Evolutionary conservation across 2,888 invertebrate species (phyloP), one percentile per base, ranked within the genome.

Genomic region (Tipula confusa): DNA sequence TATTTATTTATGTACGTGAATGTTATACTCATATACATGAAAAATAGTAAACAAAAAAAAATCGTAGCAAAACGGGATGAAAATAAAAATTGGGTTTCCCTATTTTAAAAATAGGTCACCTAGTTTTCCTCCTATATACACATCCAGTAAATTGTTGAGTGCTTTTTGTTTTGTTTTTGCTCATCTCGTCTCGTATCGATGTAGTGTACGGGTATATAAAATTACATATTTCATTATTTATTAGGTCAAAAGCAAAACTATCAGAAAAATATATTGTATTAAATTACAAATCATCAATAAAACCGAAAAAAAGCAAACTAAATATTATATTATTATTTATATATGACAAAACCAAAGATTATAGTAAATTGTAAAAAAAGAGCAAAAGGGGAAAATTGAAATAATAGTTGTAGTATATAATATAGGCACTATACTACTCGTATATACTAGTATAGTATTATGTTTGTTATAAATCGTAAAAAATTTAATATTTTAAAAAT

Each of bases 251-350:
- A 7, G 38, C n/a, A 38, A n/a, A 38, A 38, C 38, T 38, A 38
- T 38, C 38, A 38, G n/a, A 64, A 64, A 64, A n/a, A n/a, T n/a
- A n/a, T n/a, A n/a, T n/a, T n/a, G n/a, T 64, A 64, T 64, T 64
- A 64, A 64, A 64, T 64, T 64, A 64, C 64, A 64, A 64, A 64
- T 64, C 64, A 64, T 64, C 64, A 64, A 64, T 64, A 64, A n/a
- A 64, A 64, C 24, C 24, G 64, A 64, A 64, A n/a, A n/a, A n/a
- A n/a, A 64, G 24, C 64, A 64, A 64, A 24, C 64, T 43, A 43
- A 15, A 64, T 9, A 24, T 24, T 64, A 9, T 64, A 33, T 9
- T 33, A 33, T 33, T 33, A 9, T 9, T 33, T 33, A 9, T 38
- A 24, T 64, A 64, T 64, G 64, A 43, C n/a, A 24, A 3, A 15